These are phyloP conservation scores for Platorchestia sp. DNA, from an alignment of 1,140 invertebrate genomes.

Conservation along the genomic window DNA sequence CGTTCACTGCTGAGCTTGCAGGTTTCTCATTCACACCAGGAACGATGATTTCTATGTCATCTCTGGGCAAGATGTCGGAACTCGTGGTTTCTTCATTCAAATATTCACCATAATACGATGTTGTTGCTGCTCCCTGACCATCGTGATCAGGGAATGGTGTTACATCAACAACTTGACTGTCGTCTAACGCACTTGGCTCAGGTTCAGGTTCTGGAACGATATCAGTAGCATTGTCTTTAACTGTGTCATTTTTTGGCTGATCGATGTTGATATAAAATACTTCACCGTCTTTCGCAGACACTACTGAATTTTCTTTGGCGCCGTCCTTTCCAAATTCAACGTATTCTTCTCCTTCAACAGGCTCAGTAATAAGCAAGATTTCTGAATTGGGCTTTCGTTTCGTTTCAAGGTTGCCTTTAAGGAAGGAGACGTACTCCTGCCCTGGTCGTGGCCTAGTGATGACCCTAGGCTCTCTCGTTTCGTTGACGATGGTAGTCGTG, in stretches of 20 bases:
- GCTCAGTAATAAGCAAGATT: conserved; percentile 15
- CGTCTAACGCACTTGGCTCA: background rate
- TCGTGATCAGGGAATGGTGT: background rate
- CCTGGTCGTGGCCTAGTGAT: conserved; percentile 60
- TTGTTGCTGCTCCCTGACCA: background rate
- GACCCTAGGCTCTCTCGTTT: conserved; percentile 51
- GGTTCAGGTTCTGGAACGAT: background rate
- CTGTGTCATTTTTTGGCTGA: background rate
- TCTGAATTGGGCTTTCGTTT: conserved; percentile 38
- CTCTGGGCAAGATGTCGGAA: background rate
- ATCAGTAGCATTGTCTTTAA: conserved; percentile 10
- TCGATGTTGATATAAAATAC: conserved; percentile 28
- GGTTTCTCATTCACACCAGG: conserved; percentile 46
- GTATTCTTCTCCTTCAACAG: conserved; percentile 23
- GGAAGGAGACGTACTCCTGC: conserved; percentile 61
- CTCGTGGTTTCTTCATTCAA: conserved; percentile 11
- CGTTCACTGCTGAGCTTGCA: conserved; percentile 56
- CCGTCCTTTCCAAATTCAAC: background rate
- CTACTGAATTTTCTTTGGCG: conserved; percentile 38
- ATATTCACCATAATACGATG: background rate
- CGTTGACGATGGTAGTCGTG: background rate
- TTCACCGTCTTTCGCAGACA: conserved; percentile 58
- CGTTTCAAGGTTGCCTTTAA: conserved; percentile 49
- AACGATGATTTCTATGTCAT: conserved; percentile 52
- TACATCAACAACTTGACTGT: background rate